Evolutionary conservation across 2,888 invertebrate species (phyloP).

Genomic region (Byasa hedistus): DNA sequence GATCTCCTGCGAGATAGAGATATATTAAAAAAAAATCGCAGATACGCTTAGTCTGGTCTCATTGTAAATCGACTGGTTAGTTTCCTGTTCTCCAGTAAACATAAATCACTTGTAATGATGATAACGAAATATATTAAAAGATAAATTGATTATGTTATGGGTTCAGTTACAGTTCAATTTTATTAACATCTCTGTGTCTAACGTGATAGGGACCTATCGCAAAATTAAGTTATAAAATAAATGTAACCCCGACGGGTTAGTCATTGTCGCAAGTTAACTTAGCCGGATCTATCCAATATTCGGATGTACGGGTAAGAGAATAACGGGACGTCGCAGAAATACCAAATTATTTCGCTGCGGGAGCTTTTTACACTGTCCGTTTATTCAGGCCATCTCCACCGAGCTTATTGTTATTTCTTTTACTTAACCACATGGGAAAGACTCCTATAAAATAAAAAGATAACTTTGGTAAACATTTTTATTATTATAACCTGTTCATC

Average conservation of each 20-base stretch:
- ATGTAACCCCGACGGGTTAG: conserved; percentile 13
- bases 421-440: conserved; percentile 3
- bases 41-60: too few relatives aligned
- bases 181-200: too few relatives aligned
- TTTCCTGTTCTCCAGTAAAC: too few relatives aligned
- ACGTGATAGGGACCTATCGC: not conserved
- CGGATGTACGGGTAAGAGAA: conserved; percentile 10
- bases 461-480: not conserved
- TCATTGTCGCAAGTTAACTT: conserved; percentile 21
- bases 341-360: conserved; percentile 16
- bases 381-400: conserved; percentile 14
- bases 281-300: conserved; percentile 14
- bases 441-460: not conserved
- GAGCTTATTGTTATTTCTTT: conserved; percentile 7
- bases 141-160: too few relatives aligned
- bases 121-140: too few relatives aligned
- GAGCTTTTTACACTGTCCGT: conserved; percentile 9
- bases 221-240: conserved; percentile 10
- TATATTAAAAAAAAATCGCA: too few relatives aligned
- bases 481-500: not conserved
- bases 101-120: too few relatives aligned
- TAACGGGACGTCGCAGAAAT: conserved; percentile 21
- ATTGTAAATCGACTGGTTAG: too few relatives aligned
- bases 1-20: too few relatives aligned
- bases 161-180: too few relatives aligned